Conservation (phyloP, 1,140 invertebrate species). For the Drosophila albomicans region DNA sequence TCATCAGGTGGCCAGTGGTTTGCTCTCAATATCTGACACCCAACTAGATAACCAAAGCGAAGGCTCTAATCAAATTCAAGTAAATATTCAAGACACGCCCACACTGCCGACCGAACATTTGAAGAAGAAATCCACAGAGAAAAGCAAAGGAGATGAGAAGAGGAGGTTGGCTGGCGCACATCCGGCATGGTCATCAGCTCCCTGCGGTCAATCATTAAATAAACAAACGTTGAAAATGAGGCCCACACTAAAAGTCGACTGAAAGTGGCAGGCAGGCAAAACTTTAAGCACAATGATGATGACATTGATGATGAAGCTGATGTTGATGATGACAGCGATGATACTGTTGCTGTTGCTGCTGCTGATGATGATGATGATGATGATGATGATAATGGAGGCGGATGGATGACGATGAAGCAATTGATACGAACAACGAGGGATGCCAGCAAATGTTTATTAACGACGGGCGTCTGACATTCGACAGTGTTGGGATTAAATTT, state of each 20-base stretch:
- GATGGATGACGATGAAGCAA: neutral
- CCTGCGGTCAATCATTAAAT: conserved; percentile 21
- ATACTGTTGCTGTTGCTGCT: no score
- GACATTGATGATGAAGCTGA: no score
- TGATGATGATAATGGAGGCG: neutral
- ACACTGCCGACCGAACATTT: neutral
- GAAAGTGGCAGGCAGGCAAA: neutral
- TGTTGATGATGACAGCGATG: conserved; percentile 1
- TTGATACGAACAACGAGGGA: neutral
- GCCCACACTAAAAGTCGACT: neutral
- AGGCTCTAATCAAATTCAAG: conserved; percentile 25
- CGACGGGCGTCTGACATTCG: neutral
- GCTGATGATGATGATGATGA: neutral
- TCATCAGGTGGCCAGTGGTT: neutral
- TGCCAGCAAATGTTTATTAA: neutral
- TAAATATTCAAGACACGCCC: conserved; percentile 49
- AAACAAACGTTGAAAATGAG: conserved; percentile 14
- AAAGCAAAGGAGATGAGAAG: no score
- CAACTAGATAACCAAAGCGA: neutral
- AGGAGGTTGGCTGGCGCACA: neutral
- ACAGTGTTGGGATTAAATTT: conserved; percentile 4
- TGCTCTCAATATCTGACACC: neutral
- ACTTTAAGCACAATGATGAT: neutral
- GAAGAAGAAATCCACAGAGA: no score
- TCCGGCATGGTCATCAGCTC: conserved; percentile 19